Evolutionary conservation across 2,797 vertebrate genomes (phyloP).

Genomic region (Botia kubotai): DNA sequence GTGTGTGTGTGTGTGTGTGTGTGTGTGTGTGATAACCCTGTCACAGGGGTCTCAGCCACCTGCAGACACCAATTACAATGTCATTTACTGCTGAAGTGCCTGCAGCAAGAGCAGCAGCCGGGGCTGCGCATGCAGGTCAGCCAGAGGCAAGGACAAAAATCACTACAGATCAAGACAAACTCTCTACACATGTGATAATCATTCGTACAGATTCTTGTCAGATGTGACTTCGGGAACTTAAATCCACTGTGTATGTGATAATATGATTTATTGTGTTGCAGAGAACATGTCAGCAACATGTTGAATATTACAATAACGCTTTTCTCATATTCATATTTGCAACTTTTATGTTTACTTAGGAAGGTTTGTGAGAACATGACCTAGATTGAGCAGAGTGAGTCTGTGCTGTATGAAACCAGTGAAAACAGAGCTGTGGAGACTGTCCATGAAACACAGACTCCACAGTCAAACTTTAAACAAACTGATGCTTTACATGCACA

Average conservation of each 20-base stretch:
- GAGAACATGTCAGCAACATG: no score
- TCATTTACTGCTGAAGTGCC: constrained; percentile 59
- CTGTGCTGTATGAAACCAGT: neutral
- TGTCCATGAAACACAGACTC: neutral
- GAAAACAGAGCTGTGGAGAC: neutral
- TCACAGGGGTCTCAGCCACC: constrained; percentile 47
- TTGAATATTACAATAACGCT: no score
- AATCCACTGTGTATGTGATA: neutral
- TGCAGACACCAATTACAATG: constrained; percentile 52
- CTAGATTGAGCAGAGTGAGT: neutral
- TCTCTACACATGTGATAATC: neutral
- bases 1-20: neutral
- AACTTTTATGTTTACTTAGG: no score
- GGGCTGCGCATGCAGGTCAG: constrained; percentile 21
- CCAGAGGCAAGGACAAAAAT: constrained; percentile 21
- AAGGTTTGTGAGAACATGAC: neutral
- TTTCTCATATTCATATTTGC: no score
- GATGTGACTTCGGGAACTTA: no score
- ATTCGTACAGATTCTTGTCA: neutral
- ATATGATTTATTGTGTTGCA: no score
- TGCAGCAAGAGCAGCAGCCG: constrained; percentile 54
- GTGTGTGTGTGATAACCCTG: constrained; percentile 34
- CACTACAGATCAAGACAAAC: constrained; percentile 34
- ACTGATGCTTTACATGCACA: neutral
- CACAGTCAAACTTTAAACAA: neutral